Evolutionary conservation across 1,140 invertebrate species (phyloP), one percentile per base, ranked within the genome.

Genomic region (Dreissena polymorpha): DNA sequence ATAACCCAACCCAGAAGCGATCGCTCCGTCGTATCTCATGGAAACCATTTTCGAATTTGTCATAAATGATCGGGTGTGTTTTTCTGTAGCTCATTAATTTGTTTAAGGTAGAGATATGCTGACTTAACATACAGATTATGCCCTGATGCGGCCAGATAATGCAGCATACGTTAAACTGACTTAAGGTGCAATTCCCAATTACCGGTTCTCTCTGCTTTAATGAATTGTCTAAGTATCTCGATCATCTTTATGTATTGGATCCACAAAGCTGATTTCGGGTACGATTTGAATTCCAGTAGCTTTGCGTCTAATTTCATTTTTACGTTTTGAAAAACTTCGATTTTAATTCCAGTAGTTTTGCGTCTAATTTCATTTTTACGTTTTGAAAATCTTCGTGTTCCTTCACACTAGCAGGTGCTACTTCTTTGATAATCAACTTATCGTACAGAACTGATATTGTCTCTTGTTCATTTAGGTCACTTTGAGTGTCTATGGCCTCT

Each of bases 81-180:
- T 13, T 86, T 75, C 53, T 89, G 18, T 79, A 92, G 86, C 74
- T 89, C 63, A 77, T 67, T 0, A 92, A 92, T 93, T 86, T 93
- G 85, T 90, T 94, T 93, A 10, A 94, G 68, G 87, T n/a, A n/a
- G n/a, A n/a, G n/a, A n/a, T n/a, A n/a, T n/a, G n/a, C n/a, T n/a
- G n/a, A n/a, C n/a, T n/a, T n/a, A n/a, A n/a, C n/a, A n/a, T 93
- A 94, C 39, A 89, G 77, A 80, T 92, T 91, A 85, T 94, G 94
- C 25, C 93, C 93, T 75, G 87, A 65, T 10, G 93, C 92, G 86
- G 92, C 89, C 86, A 93, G 92, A 73, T 84, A 92, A 12, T 91
- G 92, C 14, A 93, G 78, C 88, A 93, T 93, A 85, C 89, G 83
- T 64, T 85, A 72, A 39, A 93, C 14, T 12, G 81, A 18, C 49